Percentiles rank a stretch among this genome's conserved stretches.
These are phyloP conservation scores for Helleia helle DNA, from an alignment of 2,888 invertebrate genomes.

Conservation along the genomic window DNA sequence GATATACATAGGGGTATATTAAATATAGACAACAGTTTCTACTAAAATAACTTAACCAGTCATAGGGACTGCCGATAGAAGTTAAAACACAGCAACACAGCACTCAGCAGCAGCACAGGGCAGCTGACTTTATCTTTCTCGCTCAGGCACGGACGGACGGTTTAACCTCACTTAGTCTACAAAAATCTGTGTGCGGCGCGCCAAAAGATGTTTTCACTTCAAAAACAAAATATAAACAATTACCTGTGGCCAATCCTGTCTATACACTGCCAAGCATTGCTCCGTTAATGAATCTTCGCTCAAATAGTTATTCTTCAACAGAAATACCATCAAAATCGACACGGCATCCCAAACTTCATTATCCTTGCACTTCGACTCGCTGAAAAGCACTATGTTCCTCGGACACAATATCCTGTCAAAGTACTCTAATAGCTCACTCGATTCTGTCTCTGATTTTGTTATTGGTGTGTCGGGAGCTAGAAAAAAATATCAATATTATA, in stretches of 20 bases:
- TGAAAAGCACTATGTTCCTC: conserved; percentile 48
- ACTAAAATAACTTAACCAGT: too few species aligned
- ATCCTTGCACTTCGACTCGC: conserved; percentile 25
- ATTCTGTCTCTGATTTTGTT: conserved; percentile 1
- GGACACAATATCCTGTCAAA: conserved; percentile 56
- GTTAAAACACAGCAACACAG: too few species aligned
- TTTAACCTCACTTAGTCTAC: too few species aligned
- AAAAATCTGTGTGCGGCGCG: too few species aligned
- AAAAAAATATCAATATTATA: not conserved
- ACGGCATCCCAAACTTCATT: conserved; percentile 52
- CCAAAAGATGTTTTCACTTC: too few species aligned
- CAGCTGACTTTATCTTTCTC: too few species aligned
- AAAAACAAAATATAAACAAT: too few species aligned
- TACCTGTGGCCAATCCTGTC: conserved; percentile 78
- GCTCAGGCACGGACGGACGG: too few species aligned
- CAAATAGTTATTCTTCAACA: conserved; percentile 73
- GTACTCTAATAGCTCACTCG: conserved; percentile 28
- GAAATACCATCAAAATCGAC: conserved; percentile 47
- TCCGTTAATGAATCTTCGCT: conserved; percentile 76
- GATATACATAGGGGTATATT: not conserved
- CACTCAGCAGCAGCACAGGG: too few species aligned
- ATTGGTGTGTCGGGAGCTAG: conserved; percentile 5
- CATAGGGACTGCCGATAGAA: too few species aligned
- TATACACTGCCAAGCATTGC: conserved; percentile 79
- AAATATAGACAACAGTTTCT: too few species aligned